Percentiles rank a stretch among this genome's conserved stretches.
Evolutionary conservation across 2,113 vertebrate species (phyloP).

Genomic region (Platichthys stellatus): DNA sequence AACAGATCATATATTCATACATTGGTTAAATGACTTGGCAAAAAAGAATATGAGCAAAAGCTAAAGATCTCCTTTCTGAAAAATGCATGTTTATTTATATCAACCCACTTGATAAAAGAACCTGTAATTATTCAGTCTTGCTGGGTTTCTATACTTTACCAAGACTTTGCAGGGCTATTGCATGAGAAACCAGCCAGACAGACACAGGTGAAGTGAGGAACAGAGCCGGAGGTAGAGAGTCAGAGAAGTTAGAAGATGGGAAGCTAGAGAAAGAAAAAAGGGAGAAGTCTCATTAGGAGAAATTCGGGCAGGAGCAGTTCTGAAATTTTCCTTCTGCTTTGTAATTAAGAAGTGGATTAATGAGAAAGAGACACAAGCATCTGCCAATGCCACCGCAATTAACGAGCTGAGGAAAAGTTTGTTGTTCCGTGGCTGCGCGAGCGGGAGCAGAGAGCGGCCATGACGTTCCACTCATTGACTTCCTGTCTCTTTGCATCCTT

Average conservation of each 20-base stretch:
- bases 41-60: not conserved
- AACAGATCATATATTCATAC: not conserved
- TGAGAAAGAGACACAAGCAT: conserved; percentile 54
- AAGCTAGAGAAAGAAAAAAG: conserved; percentile 8
- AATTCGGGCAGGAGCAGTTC: conserved; percentile 31
- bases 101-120: not conserved
- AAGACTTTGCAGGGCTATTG: not conserved
- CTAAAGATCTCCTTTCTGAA: not conserved
- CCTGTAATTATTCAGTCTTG: conserved; percentile 9
- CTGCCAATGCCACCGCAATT: conserved; percentile 47
- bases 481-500: conserved; percentile 39
- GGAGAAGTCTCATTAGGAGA: conserved; percentile 65
- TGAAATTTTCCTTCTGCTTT: conserved; percentile 53
- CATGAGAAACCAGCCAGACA: not conserved
- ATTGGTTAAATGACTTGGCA: not conserved
- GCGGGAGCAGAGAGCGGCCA: conserved; percentile 17
- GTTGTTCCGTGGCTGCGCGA: conserved; percentile 18
- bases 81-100: too few relatives aligned
- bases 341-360: conserved; percentile 73
- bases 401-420: conserved; percentile 57
- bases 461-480: conserved; percentile 28
- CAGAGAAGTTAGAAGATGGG: not conserved
- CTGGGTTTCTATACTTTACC: not conserved
- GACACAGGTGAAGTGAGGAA: conserved; percentile 47
- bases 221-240: conserved; percentile 3